phyloP scores from a whole-genome alignment of 37 sponge, comb jelly and placozoan species.

The Dysidea cf. avara region DNA sequence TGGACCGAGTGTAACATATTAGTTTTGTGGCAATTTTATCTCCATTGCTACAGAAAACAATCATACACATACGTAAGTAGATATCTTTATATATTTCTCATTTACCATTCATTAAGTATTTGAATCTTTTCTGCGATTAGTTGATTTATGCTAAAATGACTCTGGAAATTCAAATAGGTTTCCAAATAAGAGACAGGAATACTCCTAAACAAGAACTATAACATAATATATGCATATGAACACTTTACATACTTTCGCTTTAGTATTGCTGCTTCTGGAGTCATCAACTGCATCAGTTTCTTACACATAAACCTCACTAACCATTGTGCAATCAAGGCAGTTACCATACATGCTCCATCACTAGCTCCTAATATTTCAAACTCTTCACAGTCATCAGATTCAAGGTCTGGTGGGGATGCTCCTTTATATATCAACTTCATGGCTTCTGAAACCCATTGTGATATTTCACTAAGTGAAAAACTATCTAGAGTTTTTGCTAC shows the following conservation, averaged over 20 bases:
- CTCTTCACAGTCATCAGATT: not conserved
- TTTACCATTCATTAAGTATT: conserved; percentile 4
- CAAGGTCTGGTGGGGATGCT: not conserved
- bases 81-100: not conserved
- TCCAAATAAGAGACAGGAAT: conserved; percentile 60
- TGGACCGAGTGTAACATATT: conserved; percentile 83
- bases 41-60: no score
- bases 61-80: no score
- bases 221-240: no score
- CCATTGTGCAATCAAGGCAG: conserved; percentile 58
- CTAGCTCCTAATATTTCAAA: not conserved
- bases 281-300: conserved; percentile 72
- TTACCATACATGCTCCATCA: conserved; percentile 32
- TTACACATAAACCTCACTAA: conserved; percentile 52
- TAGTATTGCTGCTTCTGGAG: conserved; percentile 68
- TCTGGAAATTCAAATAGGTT: conserved; percentile 73
- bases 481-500: no score
- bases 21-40: conserved; percentile 57
- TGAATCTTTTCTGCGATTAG: conserved; percentile 32
- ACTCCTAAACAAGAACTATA: no score
- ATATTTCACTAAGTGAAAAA: no score
- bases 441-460: no score
- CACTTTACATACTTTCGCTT: conserved; percentile 11
- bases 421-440: not conserved
- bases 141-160: conserved; percentile 80